phyloP scores from a whole-genome alignment of 2,888 invertebrate species.

The Thumatha senex region DNA sequence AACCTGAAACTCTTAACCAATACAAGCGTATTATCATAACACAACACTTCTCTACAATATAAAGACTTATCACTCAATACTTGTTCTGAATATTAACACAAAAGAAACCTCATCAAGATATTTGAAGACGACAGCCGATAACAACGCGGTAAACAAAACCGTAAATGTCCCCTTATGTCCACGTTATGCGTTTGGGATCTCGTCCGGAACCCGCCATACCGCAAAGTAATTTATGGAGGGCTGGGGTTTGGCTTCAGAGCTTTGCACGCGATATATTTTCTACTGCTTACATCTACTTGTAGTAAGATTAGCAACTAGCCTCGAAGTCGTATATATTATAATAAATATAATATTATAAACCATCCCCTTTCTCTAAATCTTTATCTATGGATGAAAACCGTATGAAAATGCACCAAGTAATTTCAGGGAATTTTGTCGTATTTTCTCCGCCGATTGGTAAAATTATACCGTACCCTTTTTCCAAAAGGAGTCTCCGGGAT shows the following conservation, averaged over 20 bases:
- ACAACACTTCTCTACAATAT: not conserved
- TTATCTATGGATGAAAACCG: too few species aligned
- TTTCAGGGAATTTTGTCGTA: too few species aligned
- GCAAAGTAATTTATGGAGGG: constrained; percentile 14
- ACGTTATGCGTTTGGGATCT: not conserved
- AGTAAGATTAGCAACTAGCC: too few species aligned
- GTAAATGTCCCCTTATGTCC: constrained; percentile 17
- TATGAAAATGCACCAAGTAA: too few species aligned
- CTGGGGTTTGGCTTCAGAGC: not conserved
- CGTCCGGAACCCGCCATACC: constrained; percentile 1
- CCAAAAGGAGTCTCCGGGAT: too few species aligned
- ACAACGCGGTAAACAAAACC: constrained; percentile 25
- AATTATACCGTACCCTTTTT: too few species aligned
- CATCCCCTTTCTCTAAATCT: too few species aligned
- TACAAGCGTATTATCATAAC: not conserved
- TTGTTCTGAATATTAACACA: constrained; percentile 6
- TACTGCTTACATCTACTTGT: not conserved
- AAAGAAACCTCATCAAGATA: constrained; percentile 4
- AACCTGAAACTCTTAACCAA: not conserved
- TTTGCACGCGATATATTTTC: not conserved
- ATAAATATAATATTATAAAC: too few species aligned
- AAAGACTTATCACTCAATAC: not conserved
- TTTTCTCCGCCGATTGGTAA: too few species aligned
- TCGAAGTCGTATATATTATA: not conserved
- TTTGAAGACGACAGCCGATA: constrained; percentile 9